phyloP scores from a whole-genome alignment of 2,888 invertebrate species.

The Chesias legatella region DNA sequence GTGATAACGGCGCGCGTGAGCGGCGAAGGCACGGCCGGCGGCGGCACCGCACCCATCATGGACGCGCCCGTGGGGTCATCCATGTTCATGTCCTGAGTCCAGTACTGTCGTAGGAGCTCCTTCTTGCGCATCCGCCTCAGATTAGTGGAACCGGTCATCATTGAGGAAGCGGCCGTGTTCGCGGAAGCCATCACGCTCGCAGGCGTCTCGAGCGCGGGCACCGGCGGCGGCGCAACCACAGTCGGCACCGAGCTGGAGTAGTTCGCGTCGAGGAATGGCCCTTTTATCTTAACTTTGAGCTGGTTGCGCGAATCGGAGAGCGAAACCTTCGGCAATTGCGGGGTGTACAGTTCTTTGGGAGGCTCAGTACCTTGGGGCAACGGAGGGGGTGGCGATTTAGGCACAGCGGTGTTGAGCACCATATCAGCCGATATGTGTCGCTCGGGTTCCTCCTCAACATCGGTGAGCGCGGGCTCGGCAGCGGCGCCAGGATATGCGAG shows the following conservation, averaged over 20 bases:
- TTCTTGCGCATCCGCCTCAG: conserved; percentile 94
- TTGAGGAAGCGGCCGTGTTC: conserved; percentile 61
- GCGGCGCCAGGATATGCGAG: conserved; percentile 83
- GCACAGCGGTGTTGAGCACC: conserved; percentile 55
- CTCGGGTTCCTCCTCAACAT: conserved; percentile 89
- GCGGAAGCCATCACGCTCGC: conserved; percentile 62
- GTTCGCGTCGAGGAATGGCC: conserved; percentile 88
- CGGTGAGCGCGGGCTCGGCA: conserved; percentile 85
- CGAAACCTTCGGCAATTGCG: conserved; percentile 83
- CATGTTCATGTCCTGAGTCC: conserved; percentile 93
- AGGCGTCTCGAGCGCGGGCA: conserved; percentile 54
- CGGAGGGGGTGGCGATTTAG: conserved; percentile 36
- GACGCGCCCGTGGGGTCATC: conserved; percentile 84
- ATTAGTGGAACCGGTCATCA: conserved; percentile 84
- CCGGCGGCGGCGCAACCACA: conserved; percentile 74
- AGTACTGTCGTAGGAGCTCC: conserved; percentile 88
- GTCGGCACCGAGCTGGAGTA: conserved; percentile 84
- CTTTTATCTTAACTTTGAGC: conserved; percentile 94
- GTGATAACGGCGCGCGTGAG: conserved; percentile 86
- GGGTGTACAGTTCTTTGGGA: conserved; percentile 44
- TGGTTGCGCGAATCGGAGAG: conserved; percentile 91
- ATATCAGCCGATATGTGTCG: conserved; percentile 86
- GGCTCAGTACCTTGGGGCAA: conserved; percentile 38
- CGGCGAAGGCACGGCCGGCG: conserved; percentile 81
- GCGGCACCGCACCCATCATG: conserved; percentile 70